Evolutionary conservation across 2,888 invertebrate species (phyloP).

Genomic region (Spodoptera littoralis): DNA sequence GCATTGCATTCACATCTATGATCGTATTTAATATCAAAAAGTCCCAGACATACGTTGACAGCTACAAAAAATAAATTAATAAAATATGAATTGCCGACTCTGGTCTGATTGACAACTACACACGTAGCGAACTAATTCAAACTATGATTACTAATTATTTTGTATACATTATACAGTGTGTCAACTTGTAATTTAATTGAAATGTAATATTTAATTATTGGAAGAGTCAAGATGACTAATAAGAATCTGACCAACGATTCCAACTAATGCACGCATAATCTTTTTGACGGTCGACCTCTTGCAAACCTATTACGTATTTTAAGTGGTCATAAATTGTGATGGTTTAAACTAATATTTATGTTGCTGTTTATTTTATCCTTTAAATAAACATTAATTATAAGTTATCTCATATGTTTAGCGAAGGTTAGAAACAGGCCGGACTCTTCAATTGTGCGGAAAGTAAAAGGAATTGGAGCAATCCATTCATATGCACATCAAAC

Average conservation of each 20-base stretch:
- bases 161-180: conserved; percentile 25
- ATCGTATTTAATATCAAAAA: too few relatives aligned
- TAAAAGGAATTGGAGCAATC: conserved; percentile 9
- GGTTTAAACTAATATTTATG: neutral
- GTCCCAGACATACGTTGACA: too few relatives aligned
- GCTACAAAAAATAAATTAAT: too few relatives aligned
- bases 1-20: too few relatives aligned
- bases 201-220: conserved; percentile 39
- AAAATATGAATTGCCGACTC: too few relatives aligned
- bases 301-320: conserved; percentile 33
- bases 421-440: too few relatives aligned
- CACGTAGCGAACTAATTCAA: neutral
- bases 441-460: conserved; percentile 6
- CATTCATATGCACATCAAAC: neutral
- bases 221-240: conserved; percentile 55
- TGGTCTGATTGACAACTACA: neutral
- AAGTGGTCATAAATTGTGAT: conserved; percentile 16
- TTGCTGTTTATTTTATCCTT: too few relatives aligned
- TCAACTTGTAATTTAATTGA: conserved; percentile 36
- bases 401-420: neutral
- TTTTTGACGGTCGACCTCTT: conserved; percentile 7
- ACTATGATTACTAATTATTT: conserved; percentile 24
- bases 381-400: too few relatives aligned
- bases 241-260: conserved; percentile 45
- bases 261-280: conserved; percentile 34